Evolutionary conservation across 2,113 vertebrate genomes (phyloP), one percentile per base, ranked within the genome.

Genomic region (Melanerpes formicivorus): DNA sequence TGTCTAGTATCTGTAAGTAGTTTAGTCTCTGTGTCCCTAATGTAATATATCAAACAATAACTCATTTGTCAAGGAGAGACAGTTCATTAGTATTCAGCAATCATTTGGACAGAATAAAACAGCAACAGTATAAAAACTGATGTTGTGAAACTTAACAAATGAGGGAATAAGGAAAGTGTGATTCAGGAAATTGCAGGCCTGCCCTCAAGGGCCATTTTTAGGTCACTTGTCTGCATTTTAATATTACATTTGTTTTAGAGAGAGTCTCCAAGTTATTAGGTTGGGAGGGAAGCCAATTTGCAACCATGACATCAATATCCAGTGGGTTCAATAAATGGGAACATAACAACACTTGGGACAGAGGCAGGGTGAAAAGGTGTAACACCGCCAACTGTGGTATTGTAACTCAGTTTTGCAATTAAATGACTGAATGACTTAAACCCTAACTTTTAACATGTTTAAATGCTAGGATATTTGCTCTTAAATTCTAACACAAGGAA

Each of bases 11-110:
- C 92, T 93, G 73, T 97, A 97, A 97, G 96, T 92, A 97, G 95
- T 97, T 97, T 96, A 97, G 97, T 97, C 93, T 97, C 95, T 93
- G 90, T 52, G 65, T 96, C 93, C 96, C 96, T 95, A 96, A 97
- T 95, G 96, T 94, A 97, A 98, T 97, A 97, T 97, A 97, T 97
- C 97, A 98, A 97, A 97, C 91, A 97, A 97, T 97, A 98, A 97
- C 97, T 97, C 96, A 98, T 98, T 98, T 97, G 97, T 97, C 97
- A 98, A 96, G 95, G 87, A 79, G 90, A 97, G 92, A 96, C 95
- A 96, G 94, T 96, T 97, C 93, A 97, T 98, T 97, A 97, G 96
- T 96, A 98, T 97, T 97, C 96, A 95, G 90, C 92, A 93, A 93
- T 95, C 96, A 96, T 96, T 97, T 97, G 88, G 90, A 90, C 80